Conservation (phyloP, 1,140 invertebrate species). For the Helicorthomorpha holstii region DNA sequence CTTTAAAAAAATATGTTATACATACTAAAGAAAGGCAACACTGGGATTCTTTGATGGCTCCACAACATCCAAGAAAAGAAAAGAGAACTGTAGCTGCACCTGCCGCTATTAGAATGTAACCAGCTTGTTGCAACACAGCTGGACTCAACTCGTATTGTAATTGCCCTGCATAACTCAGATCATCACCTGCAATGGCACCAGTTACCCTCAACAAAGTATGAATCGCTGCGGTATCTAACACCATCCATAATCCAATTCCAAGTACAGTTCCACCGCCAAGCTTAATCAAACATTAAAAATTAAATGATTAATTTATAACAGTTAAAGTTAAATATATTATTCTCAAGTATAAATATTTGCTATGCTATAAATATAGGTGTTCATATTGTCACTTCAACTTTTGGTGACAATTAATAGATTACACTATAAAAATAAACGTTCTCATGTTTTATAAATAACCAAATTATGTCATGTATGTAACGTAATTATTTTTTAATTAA, state of each 20-base stretch:
- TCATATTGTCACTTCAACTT: background rate
- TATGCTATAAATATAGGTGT: background rate
- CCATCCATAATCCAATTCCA: conserved; percentile 55
- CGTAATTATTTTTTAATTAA: too few species aligned
- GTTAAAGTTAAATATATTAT: background rate
- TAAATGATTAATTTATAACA: background rate
- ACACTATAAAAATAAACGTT: background rate
- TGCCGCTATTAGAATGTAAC: conserved; percentile 55
- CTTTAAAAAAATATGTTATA: conserved; percentile 13
- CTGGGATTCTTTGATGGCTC: conserved; percentile 60
- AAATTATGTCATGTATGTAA: too few species aligned
- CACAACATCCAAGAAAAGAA: conserved; percentile 71
- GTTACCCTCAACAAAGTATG: conserved; percentile 40
- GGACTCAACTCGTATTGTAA: conserved; percentile 38
- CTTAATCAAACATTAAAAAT: conserved; percentile 30
- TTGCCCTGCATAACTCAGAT: conserved; percentile 1
- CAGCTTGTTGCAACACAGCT: conserved; percentile 36
- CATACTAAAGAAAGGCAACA: conserved; percentile 58
- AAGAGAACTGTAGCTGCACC: conserved; percentile 63
- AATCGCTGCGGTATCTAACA: conserved; percentile 47
- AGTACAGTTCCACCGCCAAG: conserved; percentile 50
- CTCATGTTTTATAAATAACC: background rate
- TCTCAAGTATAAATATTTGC: background rate
- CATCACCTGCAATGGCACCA: conserved; percentile 37
- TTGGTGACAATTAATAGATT: background rate